Evolutionary conservation across 2,113 vertebrate genomes (phyloP).

Genomic region (Rhodinocichla rosea): DNA sequence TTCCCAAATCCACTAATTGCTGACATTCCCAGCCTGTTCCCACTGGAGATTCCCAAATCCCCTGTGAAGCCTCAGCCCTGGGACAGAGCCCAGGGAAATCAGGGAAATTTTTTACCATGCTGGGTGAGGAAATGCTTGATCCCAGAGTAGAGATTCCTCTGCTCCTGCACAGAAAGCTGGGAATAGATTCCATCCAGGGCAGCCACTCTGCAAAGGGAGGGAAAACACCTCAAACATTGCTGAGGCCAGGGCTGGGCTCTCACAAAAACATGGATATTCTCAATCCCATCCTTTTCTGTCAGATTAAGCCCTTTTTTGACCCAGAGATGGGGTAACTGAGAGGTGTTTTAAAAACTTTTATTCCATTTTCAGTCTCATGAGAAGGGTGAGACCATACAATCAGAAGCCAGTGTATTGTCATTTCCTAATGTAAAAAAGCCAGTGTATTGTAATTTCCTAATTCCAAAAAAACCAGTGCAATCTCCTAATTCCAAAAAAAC

Average conservation of each 20-base stretch:
- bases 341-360: background rate
- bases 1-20: background rate
- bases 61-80: background rate
- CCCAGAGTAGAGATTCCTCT: background rate
- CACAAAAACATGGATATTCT: background rate
- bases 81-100: background rate
- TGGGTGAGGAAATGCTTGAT: constrained; percentile 39
- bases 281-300: background rate
- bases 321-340: background rate
- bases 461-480: too few species aligned
- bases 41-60: background rate
- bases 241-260: background rate
- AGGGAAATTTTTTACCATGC: background rate
- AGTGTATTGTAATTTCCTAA: too few species aligned
- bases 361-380: background rate
- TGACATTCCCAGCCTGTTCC: background rate
- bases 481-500: too few species aligned
- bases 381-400: background rate
- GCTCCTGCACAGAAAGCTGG: background rate
- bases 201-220: background rate
- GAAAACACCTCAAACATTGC: background rate
- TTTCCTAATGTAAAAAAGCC: too few species aligned
- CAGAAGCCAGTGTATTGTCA: background rate
- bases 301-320: background rate
- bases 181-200: constrained; percentile 40